Evolutionary conservation across 2,888 invertebrate species (phyloP).

Genomic region (Trachelus iudaicus): DNA sequence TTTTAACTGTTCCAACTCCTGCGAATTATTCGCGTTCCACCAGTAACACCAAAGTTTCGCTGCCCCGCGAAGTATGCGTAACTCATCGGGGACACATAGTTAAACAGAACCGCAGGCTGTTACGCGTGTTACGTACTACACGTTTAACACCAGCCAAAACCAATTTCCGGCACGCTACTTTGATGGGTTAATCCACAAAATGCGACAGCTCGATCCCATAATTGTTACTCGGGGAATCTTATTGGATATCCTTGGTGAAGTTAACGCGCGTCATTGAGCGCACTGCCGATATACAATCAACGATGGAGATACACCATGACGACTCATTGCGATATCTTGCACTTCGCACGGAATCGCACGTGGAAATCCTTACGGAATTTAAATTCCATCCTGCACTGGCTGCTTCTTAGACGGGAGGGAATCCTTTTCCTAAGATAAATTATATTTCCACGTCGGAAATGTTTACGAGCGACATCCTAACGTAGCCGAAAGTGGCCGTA

Average conservation of each 20-base stretch:
- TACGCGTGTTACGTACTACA: conserved; percentile 6
- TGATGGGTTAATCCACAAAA: conserved; percentile 30
- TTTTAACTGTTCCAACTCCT: neutral
- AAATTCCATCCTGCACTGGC: neutral
- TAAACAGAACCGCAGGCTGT: conserved; percentile 20
- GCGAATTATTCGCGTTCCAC: neutral
- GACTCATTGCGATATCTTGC: too few relatives aligned
- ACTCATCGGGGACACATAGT: conserved; percentile 20
- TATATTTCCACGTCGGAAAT: neutral
- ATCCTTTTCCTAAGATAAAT: neutral
- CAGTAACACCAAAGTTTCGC: neutral
- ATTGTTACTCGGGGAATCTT: neutral
- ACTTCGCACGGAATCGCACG: too few relatives aligned
- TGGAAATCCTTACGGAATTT: neutral
- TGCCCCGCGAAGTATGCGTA: neutral
- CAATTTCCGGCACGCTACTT: conserved; percentile 30
- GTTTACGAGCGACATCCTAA: neutral
- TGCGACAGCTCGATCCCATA: neutral
- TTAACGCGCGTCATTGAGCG: neutral
- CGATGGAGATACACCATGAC: neutral
- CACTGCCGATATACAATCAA: neutral
- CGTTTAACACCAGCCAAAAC: conserved; percentile 9
- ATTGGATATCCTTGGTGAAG: neutral
- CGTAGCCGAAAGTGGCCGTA: neutral
- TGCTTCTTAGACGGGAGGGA: neutral